A percentile compares a stretch with the other conserved stretches of the same genome.
phyloP scores from a whole-genome alignment of 2,888 invertebrate genomes.

The Silvanus unidentatus region DNA sequence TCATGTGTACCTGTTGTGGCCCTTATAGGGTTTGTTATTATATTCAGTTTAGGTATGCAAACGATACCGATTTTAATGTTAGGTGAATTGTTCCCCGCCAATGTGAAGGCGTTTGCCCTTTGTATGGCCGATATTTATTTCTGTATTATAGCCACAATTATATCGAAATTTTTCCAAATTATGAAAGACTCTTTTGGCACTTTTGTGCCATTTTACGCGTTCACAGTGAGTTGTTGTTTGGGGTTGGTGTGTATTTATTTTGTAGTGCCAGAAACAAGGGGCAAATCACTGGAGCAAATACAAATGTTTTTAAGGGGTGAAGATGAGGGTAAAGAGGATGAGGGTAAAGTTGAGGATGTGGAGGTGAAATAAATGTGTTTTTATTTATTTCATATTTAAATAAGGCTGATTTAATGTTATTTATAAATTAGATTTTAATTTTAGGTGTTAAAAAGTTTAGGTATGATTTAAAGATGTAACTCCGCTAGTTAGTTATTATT shows the following conservation, averaged over 20 bases:
- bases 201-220: slow-evolving; percentile 7
- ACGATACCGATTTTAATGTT: slow-evolving; percentile 49
- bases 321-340: slow-evolving; percentile 2
- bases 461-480: neutral
- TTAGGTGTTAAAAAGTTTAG: neutral
- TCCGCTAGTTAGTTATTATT: too few species aligned
- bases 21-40: slow-evolving; percentile 46
- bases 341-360: slow-evolving; percentile 3
- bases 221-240: slow-evolving; percentile 4
- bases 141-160: slow-evolving; percentile 44
- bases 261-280: slow-evolving; percentile 7
- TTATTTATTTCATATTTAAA: neutral
- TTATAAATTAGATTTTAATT: neutral
- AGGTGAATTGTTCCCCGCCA: slow-evolving; percentile 51
- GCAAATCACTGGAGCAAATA: slow-evolving; percentile 7
- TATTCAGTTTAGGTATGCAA: slow-evolving; percentile 49
- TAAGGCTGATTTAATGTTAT: slow-evolving; percentile 1
- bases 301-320: slow-evolving; percentile 5
- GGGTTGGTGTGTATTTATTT: slow-evolving; percentile 5
- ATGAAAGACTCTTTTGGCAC: slow-evolving; percentile 8
- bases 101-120: slow-evolving; percentile 52
- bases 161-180: slow-evolving; percentile 43
- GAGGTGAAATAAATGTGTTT: neutral
- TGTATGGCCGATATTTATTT: slow-evolving; percentile 51
- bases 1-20: slow-evolving; percentile 45